A percentile compares a stretch with the other conserved stretches of the same genome.
phyloP scores from a whole-genome alignment of 1,140 invertebrate genomes.

The Cotesia chilonis region DNA sequence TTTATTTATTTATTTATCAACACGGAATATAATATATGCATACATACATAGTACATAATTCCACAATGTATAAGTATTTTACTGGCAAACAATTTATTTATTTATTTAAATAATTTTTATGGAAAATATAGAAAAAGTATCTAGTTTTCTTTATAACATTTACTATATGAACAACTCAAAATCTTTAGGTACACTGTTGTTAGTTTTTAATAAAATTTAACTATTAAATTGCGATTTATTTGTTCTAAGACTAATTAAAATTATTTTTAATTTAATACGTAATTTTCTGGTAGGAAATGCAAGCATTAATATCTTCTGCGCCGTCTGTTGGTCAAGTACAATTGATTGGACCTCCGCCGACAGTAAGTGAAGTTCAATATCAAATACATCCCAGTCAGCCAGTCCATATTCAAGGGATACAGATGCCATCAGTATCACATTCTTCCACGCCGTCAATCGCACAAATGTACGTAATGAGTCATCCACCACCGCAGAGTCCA shows the following conservation, averaged over 20 bases:
- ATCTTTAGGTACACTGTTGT: too few species aligned
- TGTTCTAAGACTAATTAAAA: conserved; percentile 14
- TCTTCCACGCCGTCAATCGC: conserved; percentile 58
- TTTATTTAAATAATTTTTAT: too few species aligned
- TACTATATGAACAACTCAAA: too few species aligned
- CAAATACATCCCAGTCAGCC: conserved; percentile 63
- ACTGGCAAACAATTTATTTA: too few species aligned
- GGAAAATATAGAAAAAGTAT: too few species aligned
- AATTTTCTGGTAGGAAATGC: conserved; percentile 52
- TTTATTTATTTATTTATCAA: conserved; percentile 5
- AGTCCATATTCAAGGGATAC: conserved; percentile 54
- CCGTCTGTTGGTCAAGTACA: conserved; percentile 59
- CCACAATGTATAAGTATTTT: too few species aligned
- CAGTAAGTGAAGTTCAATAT: conserved; percentile 63
- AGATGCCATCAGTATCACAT: conserved; percentile 57
- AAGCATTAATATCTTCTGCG: conserved; percentile 58
- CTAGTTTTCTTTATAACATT: too few species aligned
- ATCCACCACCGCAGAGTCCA: conserved; percentile 56
- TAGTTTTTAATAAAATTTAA: too few species aligned
- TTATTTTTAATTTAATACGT: too few species aligned
- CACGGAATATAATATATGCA: background rate
- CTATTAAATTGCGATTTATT: background rate
- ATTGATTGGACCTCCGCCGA: conserved; percentile 60
- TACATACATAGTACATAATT: too few species aligned
- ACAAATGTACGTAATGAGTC: conserved; percentile 65